Conservation (phyloP, 2,888 invertebrate species). For the Antheraea assamensis region DNA sequence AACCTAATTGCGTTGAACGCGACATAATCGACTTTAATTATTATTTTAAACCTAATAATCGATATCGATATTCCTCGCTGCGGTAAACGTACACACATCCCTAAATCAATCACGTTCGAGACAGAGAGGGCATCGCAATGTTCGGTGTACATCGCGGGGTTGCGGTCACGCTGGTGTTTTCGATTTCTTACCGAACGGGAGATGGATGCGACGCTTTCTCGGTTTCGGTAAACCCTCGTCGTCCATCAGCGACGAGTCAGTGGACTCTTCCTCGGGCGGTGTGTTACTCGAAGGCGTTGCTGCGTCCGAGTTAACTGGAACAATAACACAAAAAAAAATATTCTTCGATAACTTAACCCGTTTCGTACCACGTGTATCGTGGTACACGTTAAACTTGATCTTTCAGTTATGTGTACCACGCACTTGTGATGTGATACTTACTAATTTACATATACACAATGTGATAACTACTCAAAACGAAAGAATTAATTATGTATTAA, state of each 20-base stretch:
- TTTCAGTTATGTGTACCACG: too few species aligned
- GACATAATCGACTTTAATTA: neutral
- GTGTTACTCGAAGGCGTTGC: conserved; percentile 63
- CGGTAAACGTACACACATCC: conserved; percentile 25
- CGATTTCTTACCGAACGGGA: conserved; percentile 84
- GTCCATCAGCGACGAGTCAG: conserved; percentile 86
- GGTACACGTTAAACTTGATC: too few species aligned
- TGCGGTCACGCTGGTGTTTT: conserved; percentile 78
- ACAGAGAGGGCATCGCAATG: conserved; percentile 22
- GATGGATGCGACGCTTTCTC: conserved; percentile 84
- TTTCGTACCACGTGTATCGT: too few species aligned
- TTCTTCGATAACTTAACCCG: neutral
- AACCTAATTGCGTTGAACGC: conserved; percentile 4
- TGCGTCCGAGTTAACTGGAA: conserved; percentile 35
- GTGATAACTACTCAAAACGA: too few species aligned
- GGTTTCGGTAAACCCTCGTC: conserved; percentile 81
- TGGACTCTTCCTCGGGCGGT: conserved; percentile 86
- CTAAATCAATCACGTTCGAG: conserved; percentile 23
- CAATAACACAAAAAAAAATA: neutral
- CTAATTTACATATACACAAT: too few species aligned
- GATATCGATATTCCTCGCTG: conserved; percentile 19
- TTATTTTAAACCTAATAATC: conserved; percentile 19
- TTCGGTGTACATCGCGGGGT: conserved; percentile 21
- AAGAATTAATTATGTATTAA: too few species aligned
- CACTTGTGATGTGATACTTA: too few species aligned